Evolutionary conservation across 2,888 invertebrate genomes (phyloP), one percentile per base, ranked within the genome.

Genomic region (Mesorhabditis spiculigera): DNA sequence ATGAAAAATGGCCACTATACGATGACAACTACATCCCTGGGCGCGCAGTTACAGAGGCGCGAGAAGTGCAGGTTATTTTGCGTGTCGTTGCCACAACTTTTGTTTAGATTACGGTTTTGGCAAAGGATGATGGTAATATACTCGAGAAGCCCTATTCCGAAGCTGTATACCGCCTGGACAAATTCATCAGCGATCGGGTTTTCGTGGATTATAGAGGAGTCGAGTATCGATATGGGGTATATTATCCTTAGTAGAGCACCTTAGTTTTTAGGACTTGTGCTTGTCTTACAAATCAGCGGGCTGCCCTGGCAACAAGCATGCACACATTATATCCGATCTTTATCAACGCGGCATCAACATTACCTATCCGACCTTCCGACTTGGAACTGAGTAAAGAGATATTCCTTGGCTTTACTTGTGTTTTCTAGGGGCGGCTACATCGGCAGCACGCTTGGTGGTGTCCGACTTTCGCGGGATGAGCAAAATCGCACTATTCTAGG

Each of bases 91-190:
- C 8, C n/a, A 50, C 58, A 50, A n/a, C n/a, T 13, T 13, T 68
- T 68, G 68, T 75, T 58, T 66, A 85, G 81, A 72, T 94, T 70
- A 94, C 94, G 76, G 90, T 94, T 16, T 90, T 92, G 68, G 89
- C 94, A 5, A 92, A 92, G 87, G 92, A 93, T 87, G 82, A 77
- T 45, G 92, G 91, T 78, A 93, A 93, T 85, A 91, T 95, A 88
- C 88, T 95, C 66, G 90, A 93, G 10, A 89, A 90, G 1, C 91
- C 76, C 41, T 84, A 80, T 63, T 76, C 84, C 4, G 78, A 79
- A 16, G 82, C 84, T 4, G 80, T 86, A 44, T 75, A 81, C 61
- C 76, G 81, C 5, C 73, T 86, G 8, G 85, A 86, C 68, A 73
- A 71, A 65, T 84, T 71, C 72, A 82, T 86, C 8, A n/a, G n/a